Evolutionary conservation across 2,113 vertebrate genomes (phyloP), one percentile per base, ranked within the genome.

Genomic region (Acrocephalus arundinaceus): DNA sequence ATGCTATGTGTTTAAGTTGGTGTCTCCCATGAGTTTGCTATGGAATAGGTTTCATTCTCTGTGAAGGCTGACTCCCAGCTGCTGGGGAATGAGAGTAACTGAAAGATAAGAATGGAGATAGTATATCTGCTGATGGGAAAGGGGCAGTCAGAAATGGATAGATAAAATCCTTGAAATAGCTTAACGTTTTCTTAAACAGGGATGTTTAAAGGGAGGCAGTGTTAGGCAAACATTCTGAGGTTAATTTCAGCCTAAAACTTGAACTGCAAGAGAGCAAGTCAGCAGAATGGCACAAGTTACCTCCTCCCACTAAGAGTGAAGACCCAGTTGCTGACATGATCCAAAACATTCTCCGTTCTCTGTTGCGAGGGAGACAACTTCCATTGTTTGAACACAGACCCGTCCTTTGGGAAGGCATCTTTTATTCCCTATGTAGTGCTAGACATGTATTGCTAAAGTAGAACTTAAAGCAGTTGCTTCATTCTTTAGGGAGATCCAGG

Each of bases 31-130:
- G 63, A 91, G 71, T 79, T 90, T 19, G 15, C 51, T 77, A 5
- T 43, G 59, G 39, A 90, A 51, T n/a, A 76, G 33, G 74, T 91
- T 90, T 89, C 82, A 17, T 88, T 85, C 33, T 91, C 27, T 9
- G 5, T 91, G 75, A 77, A 59, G 78, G 73, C 48, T 71, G 87
- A 55, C 19, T 93, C 68, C 43, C 95, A 97, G 92, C 93, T 96
- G 95, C 78, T 93, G 57, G 48, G 51, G 39, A 72, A 59, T 62
- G 87, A 58, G 31, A 74, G 82, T 58, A 55, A 71, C 35, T 95
- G 95, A 94, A 95, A 96, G 87, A 93, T 94, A 96, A 94, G 90
- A 96, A 73, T 90, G 70, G 71, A 77, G 86, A 93, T 95, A 94
- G 13, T 68, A 3, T 74, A 74, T 89, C 91, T 63, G 49, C 83